Evolutionary conservation across 2,797 vertebrate species (phyloP).

Genomic region (Ptychobarbus kaznakovi): DNA sequence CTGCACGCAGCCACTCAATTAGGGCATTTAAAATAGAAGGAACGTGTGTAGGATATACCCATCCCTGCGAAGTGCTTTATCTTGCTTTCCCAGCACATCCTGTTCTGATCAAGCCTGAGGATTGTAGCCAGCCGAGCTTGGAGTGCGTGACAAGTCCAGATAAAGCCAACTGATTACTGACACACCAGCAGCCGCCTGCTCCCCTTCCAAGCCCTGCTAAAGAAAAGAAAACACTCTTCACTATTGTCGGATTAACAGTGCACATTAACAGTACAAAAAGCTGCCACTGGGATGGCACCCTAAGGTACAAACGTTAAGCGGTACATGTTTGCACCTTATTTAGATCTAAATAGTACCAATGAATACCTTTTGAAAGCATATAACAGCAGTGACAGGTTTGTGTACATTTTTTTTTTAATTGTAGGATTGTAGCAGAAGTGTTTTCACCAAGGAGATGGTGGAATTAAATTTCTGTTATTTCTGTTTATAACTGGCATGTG

Average conservation of each 20-base stretch:
- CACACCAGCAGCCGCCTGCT: conserved; percentile 42
- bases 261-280: neutral
- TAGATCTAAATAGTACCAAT: neutral
- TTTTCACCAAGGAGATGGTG: neutral
- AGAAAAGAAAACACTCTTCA: conserved; percentile 43
- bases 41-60: conserved; percentile 67
- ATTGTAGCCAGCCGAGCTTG: conserved; percentile 64
- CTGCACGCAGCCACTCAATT: conserved; percentile 60
- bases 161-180: conserved; percentile 67
- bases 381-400: neutral
- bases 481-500: conserved; percentile 36
- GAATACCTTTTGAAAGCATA: neutral
- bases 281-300: neutral
- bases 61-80: conserved; percentile 63
- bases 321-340: neutral
- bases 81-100: conserved; percentile 74
- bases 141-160: conserved; percentile 71
- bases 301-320: neutral
- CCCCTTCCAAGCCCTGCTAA: conserved; percentile 22
- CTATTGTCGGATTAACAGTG: neutral
- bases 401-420: neutral
- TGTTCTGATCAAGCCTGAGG: conserved; percentile 67
- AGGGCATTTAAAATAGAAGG: conserved; percentile 70
- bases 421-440: neutral
- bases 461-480: neutral